Percentiles rank a stretch among this genome's conserved stretches.
These are phyloP conservation scores for Euspilapteryx auroguttella DNA, from an alignment of 2,888 invertebrate species.

Conservation along the genomic window DNA sequence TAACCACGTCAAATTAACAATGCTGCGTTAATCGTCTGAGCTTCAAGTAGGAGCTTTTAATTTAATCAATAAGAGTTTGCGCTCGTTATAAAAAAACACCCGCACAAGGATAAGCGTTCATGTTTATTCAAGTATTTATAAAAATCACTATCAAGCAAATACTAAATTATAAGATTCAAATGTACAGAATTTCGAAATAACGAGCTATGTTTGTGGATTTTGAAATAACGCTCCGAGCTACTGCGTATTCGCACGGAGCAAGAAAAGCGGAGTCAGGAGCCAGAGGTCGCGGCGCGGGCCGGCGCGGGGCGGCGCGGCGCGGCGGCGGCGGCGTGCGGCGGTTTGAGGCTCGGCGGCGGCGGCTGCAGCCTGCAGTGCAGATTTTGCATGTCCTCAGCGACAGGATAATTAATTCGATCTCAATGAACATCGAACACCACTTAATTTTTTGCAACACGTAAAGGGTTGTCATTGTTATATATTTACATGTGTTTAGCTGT, in stretches of 20 bases:
- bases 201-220: constrained; percentile 23
- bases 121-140: too few species aligned
- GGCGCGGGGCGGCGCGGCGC: constrained; percentile 25
- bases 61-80: too few species aligned
- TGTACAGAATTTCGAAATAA: constrained; percentile 37
- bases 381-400: constrained; percentile 23
- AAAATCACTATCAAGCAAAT: background rate
- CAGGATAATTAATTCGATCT: constrained; percentile 35
- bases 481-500: too few species aligned
- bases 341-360: constrained; percentile 16
- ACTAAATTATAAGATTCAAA: constrained; percentile 7
- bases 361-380: constrained; percentile 13
- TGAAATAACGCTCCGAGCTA: constrained; percentile 24
- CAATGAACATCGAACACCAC: too few species aligned
- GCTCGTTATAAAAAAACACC: too few species aligned
- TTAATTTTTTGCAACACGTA: too few species aligned
- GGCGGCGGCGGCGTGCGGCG: constrained; percentile 29
- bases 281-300: constrained; percentile 15
- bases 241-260: too few species aligned
- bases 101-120: too few species aligned
- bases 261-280: constrained; percentile 28
- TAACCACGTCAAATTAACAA: too few species aligned
- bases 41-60: too few species aligned
- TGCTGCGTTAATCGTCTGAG: too few species aligned
- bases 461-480: too few species aligned